Base-by-base conservation (phyloP, 1,140 invertebrate species). In the Halictus rubicundus region DNA sequence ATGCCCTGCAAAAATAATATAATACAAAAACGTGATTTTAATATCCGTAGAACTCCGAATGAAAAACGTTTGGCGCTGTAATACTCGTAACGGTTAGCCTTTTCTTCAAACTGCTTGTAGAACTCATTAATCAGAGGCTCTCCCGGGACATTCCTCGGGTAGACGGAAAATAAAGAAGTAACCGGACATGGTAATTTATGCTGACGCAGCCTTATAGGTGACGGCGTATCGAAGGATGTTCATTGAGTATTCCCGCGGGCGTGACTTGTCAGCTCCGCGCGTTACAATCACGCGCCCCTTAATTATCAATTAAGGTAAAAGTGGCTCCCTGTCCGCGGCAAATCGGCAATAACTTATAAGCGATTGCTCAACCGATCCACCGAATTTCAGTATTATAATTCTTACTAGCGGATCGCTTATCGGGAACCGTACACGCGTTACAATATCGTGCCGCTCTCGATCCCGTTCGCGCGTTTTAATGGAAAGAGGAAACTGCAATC, bases 401-500 rank as follows among this genome's bases (percentile, higher is more conserved):
- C 64, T 57, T 72, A 32, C 9, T 32, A 46, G 49, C 8, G 68
- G 68, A 63, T n/a, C 49, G 32, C 21, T 78, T 78, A 78, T 78
- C 69, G 63, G 10, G 32, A 21, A 16, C n/a, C 27, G 61, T 60
- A n/a, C 32, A 76, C 72, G 66, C 65, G 68, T 78, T 63, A 60
- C 54, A 71, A 59, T 63, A 52, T 52, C 49, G 49, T 19, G 32
- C 7, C 25, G 32, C 32, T 54, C 63, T 64, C 78, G 73, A 82
- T 76, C 78, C 61, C 78, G 73, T 81, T 83, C n/a, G 49, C 69
- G 61, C 52, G 69, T 84, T 85, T 82, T 69, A 78, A 77, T 84
- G 85, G 88, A 88, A 91, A 91, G 87, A 92, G 90, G 91, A 93
- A 93, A 92, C 88, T 89, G 87, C 88, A 90, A 90, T 90, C 87